Evolutionary conservation across 2,797 vertebrate genomes (phyloP).

Genomic region (Chaetophractus vellerosus): DNA sequence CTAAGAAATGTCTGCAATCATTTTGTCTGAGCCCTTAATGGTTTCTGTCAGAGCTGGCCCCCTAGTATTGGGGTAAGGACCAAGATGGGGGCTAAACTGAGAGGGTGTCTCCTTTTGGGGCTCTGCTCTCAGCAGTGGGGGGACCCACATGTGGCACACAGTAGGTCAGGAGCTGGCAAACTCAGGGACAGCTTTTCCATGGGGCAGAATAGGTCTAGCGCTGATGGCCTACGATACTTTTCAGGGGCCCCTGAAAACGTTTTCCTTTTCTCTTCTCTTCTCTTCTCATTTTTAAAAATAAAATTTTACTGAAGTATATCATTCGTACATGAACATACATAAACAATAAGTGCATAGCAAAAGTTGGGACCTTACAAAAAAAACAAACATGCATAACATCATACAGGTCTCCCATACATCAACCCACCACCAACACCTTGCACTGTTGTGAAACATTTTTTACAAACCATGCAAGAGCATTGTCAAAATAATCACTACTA

Average conservation of each 20-base stretch:
- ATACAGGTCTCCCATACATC: too few relatives aligned
- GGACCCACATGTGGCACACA: not conserved
- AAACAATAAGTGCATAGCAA: too few relatives aligned
- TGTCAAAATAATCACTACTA: too few relatives aligned
- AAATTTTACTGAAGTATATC: too few relatives aligned
- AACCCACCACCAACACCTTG: too few relatives aligned
- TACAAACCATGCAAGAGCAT: too few relatives aligned
- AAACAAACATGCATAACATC: too few relatives aligned
- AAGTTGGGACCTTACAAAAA: too few relatives aligned
- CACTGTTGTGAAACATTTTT: too few relatives aligned
- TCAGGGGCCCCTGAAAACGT: not conserved
- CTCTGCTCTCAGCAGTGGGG: not conserved
- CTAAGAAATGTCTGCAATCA: not conserved
- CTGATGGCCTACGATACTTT: not conserved
- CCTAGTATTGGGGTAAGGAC: not conserved
- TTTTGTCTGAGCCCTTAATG: not conserved
- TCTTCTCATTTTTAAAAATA: too few relatives aligned
- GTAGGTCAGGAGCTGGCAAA: not conserved
- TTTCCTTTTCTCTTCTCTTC: not conserved
- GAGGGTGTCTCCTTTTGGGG: not conserved
- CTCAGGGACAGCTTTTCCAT: fast-evolving
- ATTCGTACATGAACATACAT: too few relatives aligned
- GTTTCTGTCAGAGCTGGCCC: not conserved
- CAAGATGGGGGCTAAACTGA: not conserved
- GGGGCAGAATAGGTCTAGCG: not conserved